These are phyloP conservation scores for Gymnorhina tibicen DNA, from an alignment of 2,113 vertebrate genomes.

Conservation along the genomic window DNA sequence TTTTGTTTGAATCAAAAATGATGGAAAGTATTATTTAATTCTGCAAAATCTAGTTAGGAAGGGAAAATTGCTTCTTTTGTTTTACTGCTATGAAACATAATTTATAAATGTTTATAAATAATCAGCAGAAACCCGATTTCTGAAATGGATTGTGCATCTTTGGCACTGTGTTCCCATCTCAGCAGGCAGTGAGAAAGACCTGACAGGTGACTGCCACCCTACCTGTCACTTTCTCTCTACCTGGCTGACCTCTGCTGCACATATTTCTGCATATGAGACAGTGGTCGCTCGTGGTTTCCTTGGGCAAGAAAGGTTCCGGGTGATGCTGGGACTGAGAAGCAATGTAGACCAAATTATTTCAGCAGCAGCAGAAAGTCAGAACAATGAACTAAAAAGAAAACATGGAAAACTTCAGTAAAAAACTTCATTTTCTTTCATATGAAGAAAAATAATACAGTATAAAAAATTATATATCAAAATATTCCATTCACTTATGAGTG, in stretches of 20 bases:
- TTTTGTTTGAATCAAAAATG: neutral
- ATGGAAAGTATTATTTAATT: neutral
- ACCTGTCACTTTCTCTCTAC: rapidly evolving
- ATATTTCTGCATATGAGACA: rapidly evolving
- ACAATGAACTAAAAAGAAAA: neutral
- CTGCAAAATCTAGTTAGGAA: neutral
- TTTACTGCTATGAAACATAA: neutral
- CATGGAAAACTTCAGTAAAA: neutral
- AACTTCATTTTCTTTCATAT: neutral
- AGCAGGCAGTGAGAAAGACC: neutral
- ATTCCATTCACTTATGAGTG: neutral
- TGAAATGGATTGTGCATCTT: neutral
- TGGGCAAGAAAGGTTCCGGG: rapidly evolving
- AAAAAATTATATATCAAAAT: neutral
- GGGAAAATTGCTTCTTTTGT: neutral
- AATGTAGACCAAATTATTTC: rapidly evolving
- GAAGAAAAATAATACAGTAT: neutral
- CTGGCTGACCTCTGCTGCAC: neutral
- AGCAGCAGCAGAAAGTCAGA: neutral
- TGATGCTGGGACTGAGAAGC: neutral
- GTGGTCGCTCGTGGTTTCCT: neutral
- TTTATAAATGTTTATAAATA: neutral
- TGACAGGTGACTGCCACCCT: neutral
- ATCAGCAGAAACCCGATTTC: neutral
- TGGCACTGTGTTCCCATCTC: neutral